Evolutionary conservation across 2,113 vertebrate species (phyloP), one percentile per base, ranked within the genome.

Genomic region (Neolamprologus falcicula): DNA sequence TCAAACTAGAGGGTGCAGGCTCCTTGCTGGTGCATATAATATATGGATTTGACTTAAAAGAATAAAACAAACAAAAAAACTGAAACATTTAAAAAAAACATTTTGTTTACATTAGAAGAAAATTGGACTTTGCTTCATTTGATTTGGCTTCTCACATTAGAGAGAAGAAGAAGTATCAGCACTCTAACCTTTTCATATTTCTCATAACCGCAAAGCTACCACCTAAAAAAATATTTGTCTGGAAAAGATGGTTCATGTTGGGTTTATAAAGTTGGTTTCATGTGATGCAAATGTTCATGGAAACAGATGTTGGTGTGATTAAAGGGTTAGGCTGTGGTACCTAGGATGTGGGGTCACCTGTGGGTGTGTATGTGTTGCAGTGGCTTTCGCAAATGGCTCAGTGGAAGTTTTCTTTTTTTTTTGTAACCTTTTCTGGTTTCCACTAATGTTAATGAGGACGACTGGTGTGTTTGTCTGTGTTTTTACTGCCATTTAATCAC

Each of bases 331-430:
- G 55, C 26, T 84, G 85, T 42, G 87, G 90, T 83, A 31, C 73
- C 37, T 40, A 28, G 84, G 90, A 86, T 93, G 88, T 93, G 88
- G 86, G 88, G 87, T 82, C 86, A 89, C 83, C 83, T 88, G 81
- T 52, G 45, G 4, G 86, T 76, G 61, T 87, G 76, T 66, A 40
- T 92, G 80, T 85, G 80, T 33, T 82, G 85, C 9, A 73, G 83
- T 80, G 86, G 88, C 50, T 79, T 78, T n/a, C 35, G 8, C 40
- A 86, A 84, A 63, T 84, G 87, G 10, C 33, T 90, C 5, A 37
- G 53, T 84, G 71, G 63, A 82, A 87, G 47, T 53, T 57, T 86
- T 17, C 13, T 1, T 11, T 26, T 35, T 24, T 42, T 45, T 26
- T 2, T 9, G 1, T 24, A 47, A 90, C 35, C 83, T 80, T 17